A percentile compares a stretch with the other conserved stretches of the same genome.
These are phyloP conservation scores for Paramisgurnus dabryanus DNA, from an alignment of 2,113 vertebrate genomes.

Conservation along the genomic window DNA sequence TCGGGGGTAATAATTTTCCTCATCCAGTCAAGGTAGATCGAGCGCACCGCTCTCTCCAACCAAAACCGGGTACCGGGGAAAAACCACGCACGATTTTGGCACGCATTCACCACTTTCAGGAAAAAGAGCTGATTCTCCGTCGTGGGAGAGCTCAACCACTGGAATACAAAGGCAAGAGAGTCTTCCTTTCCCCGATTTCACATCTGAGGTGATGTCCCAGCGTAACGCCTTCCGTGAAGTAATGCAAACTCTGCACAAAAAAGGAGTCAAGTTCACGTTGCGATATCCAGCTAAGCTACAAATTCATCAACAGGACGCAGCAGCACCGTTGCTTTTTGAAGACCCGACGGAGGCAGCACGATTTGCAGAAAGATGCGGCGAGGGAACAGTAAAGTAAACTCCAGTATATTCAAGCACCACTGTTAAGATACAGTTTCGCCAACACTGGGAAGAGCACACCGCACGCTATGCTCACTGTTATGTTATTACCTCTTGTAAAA, in stretches of 20 bases:
- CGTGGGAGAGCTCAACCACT: neutral
- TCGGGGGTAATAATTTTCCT: neutral
- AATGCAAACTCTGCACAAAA: neutral
- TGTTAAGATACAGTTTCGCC: too few relatives aligned
- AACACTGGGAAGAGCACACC: too few relatives aligned
- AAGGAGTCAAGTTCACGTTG: neutral
- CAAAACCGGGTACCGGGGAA: neutral
- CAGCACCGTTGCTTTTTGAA: neutral
- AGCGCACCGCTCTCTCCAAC: constrained; percentile 23
- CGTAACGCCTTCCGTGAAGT: neutral
- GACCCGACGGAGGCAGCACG: neutral
- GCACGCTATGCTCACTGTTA: too few relatives aligned
- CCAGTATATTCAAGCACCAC: too few relatives aligned
- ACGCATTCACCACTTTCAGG: neutral
- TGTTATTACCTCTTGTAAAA: too few relatives aligned
- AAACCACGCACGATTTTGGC: neutral
- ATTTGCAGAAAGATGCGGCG: neutral
- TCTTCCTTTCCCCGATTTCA: neutral
- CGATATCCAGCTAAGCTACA: neutral
- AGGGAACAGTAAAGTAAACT: too few relatives aligned
- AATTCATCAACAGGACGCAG: neutral
- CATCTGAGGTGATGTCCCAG: neutral
- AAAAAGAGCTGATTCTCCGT: neutral
- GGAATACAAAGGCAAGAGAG: neutral
- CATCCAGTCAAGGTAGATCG: constrained; percentile 22